These are phyloP conservation scores for Gortyna flavago DNA, from an alignment of 2,888 invertebrate genomes.

Conservation along the genomic window DNA sequence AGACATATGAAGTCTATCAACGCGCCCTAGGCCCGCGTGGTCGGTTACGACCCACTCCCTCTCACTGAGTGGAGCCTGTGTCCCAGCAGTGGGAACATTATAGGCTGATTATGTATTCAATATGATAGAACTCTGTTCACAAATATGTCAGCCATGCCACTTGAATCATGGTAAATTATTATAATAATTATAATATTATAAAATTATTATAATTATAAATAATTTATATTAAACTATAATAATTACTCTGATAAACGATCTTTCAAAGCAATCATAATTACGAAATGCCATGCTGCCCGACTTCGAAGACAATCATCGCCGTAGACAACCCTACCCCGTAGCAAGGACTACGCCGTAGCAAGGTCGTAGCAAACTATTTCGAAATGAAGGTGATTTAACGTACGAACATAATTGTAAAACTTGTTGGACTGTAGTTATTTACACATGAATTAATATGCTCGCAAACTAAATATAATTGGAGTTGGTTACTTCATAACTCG, in stretches of 20 bases:
- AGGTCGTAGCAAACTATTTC: conserved; percentile 49
- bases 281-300: conserved; percentile 19
- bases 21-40: not conserved
- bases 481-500: not conserved
- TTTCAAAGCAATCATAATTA: conserved; percentile 24
- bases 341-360: conserved; percentile 16
- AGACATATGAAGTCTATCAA: not conserved
- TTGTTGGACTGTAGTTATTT: conserved; percentile 33
- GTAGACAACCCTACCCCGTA: conserved; percentile 46
- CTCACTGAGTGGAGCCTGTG: not conserved
- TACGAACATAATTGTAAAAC: conserved; percentile 43
- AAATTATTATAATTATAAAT: too few species aligned
- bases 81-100: too few species aligned
- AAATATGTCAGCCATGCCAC: not conserved
- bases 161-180: not conserved
- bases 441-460: conserved; percentile 44
- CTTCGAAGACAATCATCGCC: conserved; percentile 32
- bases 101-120: not conserved
- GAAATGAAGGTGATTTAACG: conserved; percentile 42
- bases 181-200: too few species aligned
- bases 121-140: not conserved
- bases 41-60: not conserved
- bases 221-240: not conserved
- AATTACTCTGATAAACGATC: not conserved
- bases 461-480: conserved; percentile 36